phyloP scores from a whole-genome alignment of 2,113 vertebrate genomes.

The Brevimyrus niger region DNA sequence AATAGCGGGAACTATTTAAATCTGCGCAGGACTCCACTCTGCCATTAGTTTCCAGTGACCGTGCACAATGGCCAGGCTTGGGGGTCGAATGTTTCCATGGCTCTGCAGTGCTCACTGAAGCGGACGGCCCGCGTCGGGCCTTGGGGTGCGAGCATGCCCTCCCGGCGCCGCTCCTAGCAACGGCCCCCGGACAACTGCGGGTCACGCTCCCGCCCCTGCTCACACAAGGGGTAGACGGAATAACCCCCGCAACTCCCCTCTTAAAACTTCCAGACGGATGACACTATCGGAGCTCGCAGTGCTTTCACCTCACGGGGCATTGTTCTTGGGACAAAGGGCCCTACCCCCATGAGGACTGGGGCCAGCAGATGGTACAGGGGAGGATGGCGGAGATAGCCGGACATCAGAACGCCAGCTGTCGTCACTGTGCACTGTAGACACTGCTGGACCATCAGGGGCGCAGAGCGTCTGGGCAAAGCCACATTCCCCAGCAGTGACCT shows the following conservation, averaged over 20 bases:
- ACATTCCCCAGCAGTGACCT: conserved; percentile 35
- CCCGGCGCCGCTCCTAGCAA: conserved; percentile 6
- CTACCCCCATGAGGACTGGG: conserved; percentile 42
- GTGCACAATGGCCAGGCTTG: not conserved
- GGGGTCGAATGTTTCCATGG: not conserved
- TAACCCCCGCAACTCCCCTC: conserved; percentile 12
- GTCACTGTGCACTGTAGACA: conserved; percentile 35
- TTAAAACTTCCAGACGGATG: conserved; percentile 15
- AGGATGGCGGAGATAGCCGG: conserved; percentile 42
- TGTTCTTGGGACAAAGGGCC: conserved; percentile 56
- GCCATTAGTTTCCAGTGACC: not conserved
- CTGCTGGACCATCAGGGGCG: conserved; percentile 32
- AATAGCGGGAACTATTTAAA: not conserved
- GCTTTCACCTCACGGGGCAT: conserved; percentile 51
- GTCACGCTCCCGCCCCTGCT: not conserved
- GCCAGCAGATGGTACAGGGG: conserved; percentile 58
- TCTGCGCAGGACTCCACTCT: not conserved
- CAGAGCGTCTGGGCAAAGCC: conserved; percentile 19
- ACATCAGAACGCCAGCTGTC: conserved; percentile 51
- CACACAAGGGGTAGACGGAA: not conserved
- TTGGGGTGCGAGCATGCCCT: not conserved
- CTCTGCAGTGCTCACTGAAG: not conserved
- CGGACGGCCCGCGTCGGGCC: not conserved
- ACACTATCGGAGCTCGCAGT: conserved; percentile 40
- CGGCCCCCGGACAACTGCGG: not conserved